These are phyloP conservation scores for Lagria hirta DNA, from an alignment of 2,888 invertebrate genomes.

Conservation along the genomic window DNA sequence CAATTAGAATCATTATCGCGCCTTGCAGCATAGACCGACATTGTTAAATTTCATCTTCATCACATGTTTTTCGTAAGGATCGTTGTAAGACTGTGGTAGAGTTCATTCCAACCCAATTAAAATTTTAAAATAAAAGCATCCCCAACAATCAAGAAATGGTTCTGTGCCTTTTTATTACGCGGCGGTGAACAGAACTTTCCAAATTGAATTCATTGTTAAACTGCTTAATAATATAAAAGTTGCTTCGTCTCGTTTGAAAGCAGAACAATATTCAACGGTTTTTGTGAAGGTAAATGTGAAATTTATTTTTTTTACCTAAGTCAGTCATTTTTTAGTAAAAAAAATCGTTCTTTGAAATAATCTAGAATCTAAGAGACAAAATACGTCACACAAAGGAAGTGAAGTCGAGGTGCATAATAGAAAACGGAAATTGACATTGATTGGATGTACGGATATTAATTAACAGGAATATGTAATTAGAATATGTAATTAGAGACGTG, in stretches of 20 bases:
- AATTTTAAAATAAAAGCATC: constrained; percentile 15
- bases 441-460: constrained; percentile 23
- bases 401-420: constrained; percentile 24
- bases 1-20: no score
- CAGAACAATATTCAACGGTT: constrained; percentile 10
- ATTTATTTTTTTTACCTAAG: constrained; percentile 2
- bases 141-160: constrained; percentile 12
- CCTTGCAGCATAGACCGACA: no score
- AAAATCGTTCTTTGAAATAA: no score
- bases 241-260: constrained; percentile 5
- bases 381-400: no score
- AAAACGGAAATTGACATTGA: constrained; percentile 26
- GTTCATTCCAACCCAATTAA: constrained; percentile 6
- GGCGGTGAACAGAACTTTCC: constrained; percentile 17
- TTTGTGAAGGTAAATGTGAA: constrained; percentile 1
- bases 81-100: no score
- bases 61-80: no score
- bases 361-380: no score
- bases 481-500: constrained; percentile 19
- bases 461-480: constrained; percentile 23
- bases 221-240: constrained; percentile 23
- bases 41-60: no score
- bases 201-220: constrained; percentile 27
- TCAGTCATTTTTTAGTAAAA: no score
- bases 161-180: constrained; percentile 15